These are phyloP conservation scores for Papio anubis DNA, from an alignment of 2,113 vertebrate genomes.

Conservation along the genomic window DNA sequence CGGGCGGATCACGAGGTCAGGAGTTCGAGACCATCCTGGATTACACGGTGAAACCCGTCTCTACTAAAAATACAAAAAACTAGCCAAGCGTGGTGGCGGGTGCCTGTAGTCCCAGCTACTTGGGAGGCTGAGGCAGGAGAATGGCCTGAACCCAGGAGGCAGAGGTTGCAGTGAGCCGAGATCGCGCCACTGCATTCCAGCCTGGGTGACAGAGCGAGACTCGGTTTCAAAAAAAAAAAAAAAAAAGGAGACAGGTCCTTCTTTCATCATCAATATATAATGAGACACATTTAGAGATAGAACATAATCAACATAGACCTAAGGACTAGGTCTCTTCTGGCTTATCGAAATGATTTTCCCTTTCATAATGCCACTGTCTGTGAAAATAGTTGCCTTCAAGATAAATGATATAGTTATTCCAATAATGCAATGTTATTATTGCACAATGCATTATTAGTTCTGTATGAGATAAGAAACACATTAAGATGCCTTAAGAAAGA, in stretches of 20 bases:
- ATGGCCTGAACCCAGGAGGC: too few species aligned
- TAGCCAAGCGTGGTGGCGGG: too few species aligned
- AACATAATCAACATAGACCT: background rate
- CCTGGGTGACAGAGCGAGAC: too few species aligned
- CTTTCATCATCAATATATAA: background rate
- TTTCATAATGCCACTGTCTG: background rate
- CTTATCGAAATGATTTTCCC: background rate
- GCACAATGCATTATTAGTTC: background rate
- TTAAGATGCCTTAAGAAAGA: background rate
- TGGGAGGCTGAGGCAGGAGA: too few species aligned
- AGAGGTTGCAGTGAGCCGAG: too few species aligned
- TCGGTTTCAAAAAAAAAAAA: too few species aligned
- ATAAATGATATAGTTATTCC: background rate
- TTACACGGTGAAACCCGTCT: too few species aligned
- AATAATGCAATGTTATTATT: background rate
- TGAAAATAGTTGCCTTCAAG: background rate
- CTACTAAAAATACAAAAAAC: too few species aligned
- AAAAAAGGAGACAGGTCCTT: background rate
- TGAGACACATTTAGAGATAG: background rate
- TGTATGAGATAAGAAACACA: background rate
- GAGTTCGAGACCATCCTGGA: too few species aligned
- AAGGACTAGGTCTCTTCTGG: background rate
- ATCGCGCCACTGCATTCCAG: too few species aligned
- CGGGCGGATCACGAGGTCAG: too few species aligned
- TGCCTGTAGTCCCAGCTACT: too few species aligned